Percentiles rank a stretch among this genome's conserved stretches.
Evolutionary conservation across 2,113 vertebrate genomes (phyloP).

Genomic region (Noturus placidus): DNA sequence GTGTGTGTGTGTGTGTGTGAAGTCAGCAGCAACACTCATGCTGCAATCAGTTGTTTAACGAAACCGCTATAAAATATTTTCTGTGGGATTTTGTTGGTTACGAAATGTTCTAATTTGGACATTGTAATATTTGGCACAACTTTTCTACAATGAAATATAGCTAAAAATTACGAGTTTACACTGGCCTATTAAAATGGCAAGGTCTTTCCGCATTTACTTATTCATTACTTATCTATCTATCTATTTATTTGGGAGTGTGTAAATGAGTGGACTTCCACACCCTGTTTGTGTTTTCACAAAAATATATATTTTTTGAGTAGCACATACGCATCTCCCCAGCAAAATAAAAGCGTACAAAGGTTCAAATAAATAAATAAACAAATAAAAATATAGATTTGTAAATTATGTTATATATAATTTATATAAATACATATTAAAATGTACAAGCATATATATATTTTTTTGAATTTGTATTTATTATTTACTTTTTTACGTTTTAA

Average conservation of each 20-base stretch:
- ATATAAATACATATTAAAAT: no score
- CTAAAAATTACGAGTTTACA: not conserved
- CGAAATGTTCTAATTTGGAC: not conserved
- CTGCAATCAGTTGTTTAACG: not conserved
- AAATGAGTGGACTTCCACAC: not conserved
- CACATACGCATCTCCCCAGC: no score
- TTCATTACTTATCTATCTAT: not conserved
- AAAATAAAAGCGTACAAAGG: no score
- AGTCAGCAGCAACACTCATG: not conserved
- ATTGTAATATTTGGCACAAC: not conserved
- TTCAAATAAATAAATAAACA: no score
- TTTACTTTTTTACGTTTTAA: not conserved
- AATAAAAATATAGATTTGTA: no score
- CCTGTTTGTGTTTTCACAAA: not conserved
- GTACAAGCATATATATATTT: no score
- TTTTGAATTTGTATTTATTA: not conserved
- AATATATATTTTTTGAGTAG: no score
- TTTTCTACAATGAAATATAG: not conserved
- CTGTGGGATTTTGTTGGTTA: not conserved
- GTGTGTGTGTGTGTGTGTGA: not conserved
- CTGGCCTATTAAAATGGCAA: not conserved
- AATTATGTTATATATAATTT: no score
- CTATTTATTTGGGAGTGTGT: not conserved
- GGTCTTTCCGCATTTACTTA: no score
- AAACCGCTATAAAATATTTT: not conserved